A percentile compares a stretch with the other conserved stretches of the same genome.
These are phyloP conservation scores for Anguilla obscura DNA, from an alignment of 2,797 vertebrate genomes.

Conservation along the genomic window DNA sequence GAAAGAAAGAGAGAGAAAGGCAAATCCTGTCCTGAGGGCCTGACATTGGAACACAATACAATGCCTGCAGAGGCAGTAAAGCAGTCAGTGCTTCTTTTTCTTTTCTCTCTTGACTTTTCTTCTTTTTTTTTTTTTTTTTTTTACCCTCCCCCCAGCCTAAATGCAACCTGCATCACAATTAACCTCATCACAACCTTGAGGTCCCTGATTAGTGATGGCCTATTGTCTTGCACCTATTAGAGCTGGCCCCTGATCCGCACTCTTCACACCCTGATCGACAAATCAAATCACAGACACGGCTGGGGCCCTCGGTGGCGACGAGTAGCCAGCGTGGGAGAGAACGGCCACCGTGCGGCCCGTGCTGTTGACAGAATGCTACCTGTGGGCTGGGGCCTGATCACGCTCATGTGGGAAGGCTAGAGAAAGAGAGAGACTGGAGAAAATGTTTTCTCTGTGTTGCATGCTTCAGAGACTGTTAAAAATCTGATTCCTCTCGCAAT, in stretches of 20 bases:
- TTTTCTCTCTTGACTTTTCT: conserved; percentile 20
- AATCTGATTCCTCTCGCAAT: not conserved
- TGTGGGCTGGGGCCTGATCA: conserved; percentile 36
- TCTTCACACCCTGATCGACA: conserved; percentile 79
- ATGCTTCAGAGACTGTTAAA: not conserved
- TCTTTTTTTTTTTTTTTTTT: conserved; percentile 66
- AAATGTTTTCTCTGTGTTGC: not conserved
- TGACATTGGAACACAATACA: conserved; percentile 86
- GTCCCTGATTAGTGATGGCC: conserved; percentile 93
- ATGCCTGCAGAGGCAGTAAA: conserved; percentile 81
- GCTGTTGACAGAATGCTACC: conserved; percentile 65
- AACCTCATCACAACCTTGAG: conserved; percentile 91
- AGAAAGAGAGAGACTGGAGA: not conserved
- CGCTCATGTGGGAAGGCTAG: conserved; percentile 23
- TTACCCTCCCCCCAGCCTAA: conserved; percentile 55
- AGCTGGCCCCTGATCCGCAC: conserved; percentile 81
- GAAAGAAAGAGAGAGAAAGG: conserved; percentile 62
- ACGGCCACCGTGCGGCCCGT: conserved; percentile 58
- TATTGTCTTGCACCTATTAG: conserved; percentile 87
- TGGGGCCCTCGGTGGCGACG: conserved; percentile 68
- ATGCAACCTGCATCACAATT: conserved; percentile 91
- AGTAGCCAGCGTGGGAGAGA: conserved; percentile 69
- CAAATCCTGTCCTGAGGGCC: conserved; percentile 83
- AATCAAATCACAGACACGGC: conserved; percentile 83
- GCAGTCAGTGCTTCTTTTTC: conserved; percentile 84